phyloP scores from a whole-genome alignment of 92 coral and sea anemone species.

The Zoanthus solanderi region DNA sequence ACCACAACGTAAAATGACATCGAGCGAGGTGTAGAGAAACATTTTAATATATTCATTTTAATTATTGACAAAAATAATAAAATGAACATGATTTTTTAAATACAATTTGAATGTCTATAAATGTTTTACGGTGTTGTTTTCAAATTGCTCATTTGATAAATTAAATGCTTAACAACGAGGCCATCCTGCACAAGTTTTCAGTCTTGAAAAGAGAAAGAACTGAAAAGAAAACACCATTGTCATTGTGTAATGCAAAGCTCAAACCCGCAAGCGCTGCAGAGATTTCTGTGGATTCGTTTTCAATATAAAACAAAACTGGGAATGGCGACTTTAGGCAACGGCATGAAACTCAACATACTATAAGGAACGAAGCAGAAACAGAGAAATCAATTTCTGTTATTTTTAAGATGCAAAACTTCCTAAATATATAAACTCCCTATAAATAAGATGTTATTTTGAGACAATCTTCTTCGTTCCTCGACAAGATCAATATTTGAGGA shows the following conservation, averaged over 20 bases:
- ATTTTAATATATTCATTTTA: background rate
- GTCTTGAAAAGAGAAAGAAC: background rate
- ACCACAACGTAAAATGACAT: slow-evolving; percentile 24
- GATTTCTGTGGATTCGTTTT: background rate
- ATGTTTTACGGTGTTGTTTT: background rate
- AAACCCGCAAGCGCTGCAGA: background rate
- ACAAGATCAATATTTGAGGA: slow-evolving; percentile 13
- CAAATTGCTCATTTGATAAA: background rate
- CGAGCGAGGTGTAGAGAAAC: too few relatives aligned
- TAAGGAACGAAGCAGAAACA: background rate
- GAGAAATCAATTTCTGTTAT: background rate
- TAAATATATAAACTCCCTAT: background rate
- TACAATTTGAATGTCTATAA: background rate
- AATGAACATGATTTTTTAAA: background rate
- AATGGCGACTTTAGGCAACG: background rate
- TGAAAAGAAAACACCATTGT: background rate
- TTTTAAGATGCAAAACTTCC: background rate
- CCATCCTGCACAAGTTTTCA: background rate
- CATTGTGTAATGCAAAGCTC: background rate
- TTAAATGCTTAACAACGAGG: too few relatives aligned
- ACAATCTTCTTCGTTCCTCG: background rate
- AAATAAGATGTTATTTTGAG: background rate
- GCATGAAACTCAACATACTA: background rate
- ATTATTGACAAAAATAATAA: slow-evolving; percentile 15
- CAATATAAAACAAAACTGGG: background rate